Conservation (phyloP, 35 echinoderm and acorn worm species). For the Apostichopus parvimensis region DNA sequence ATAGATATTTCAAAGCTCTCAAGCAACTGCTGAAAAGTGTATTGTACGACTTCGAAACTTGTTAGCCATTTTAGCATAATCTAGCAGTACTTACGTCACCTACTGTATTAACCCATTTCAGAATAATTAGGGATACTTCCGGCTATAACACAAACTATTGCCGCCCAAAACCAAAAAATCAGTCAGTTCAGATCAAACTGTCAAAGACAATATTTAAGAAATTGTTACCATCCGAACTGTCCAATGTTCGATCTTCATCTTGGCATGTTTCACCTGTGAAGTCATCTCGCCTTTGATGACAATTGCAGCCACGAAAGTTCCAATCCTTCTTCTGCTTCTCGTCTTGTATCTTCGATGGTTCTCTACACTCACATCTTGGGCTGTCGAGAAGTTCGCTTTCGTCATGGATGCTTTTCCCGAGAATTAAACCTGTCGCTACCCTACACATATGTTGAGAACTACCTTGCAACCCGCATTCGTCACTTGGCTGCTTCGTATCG, state of each 20-base stretch:
- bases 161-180: too few relatives aligned
- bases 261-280: neutral
- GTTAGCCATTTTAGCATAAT: too few relatives aligned
- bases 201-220: neutral
- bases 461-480: neutral
- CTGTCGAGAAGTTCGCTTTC: neutral
- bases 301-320: neutral
- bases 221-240: neutral
- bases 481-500: neutral
- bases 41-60: too few relatives aligned
- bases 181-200: too few relatives aligned
- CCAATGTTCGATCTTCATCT: neutral
- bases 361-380: neutral
- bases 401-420: neutral
- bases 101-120: too few relatives aligned
- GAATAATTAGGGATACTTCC: too few relatives aligned
- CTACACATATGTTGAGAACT: neutral
- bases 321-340: neutral
- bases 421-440: neutral
- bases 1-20: too few relatives aligned
- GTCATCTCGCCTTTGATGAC: neutral
- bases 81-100: too few relatives aligned
- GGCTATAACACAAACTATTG: too few relatives aligned
- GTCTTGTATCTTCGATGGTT: neutral
- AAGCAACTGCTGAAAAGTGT: too few relatives aligned